phyloP scores from a whole-genome alignment of 2,797 vertebrate species.

The Gila robusta region DNA sequence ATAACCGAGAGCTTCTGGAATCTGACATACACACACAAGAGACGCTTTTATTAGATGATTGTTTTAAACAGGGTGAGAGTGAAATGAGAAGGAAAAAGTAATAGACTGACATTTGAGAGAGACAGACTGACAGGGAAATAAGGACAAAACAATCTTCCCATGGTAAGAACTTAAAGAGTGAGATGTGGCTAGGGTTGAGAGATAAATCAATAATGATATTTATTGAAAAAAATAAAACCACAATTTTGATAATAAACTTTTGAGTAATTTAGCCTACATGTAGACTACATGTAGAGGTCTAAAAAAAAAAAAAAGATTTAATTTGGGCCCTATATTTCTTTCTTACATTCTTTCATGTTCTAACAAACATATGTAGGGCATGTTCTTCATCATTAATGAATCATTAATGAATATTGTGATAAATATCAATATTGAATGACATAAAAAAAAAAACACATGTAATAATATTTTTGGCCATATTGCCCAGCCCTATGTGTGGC shows the following conservation, averaged over 20 bases:
- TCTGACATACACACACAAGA: conserved; percentile 78
- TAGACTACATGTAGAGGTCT: too few species aligned
- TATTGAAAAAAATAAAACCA: background rate
- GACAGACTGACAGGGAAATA: background rate
- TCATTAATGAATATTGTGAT: background rate
- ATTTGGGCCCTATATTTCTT: too few species aligned
- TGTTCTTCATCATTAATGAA: background rate
- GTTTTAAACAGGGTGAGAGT: conserved; percentile 4
- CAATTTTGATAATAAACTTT: too few species aligned
- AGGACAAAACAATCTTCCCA: background rate
- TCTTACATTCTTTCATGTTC: background rate
- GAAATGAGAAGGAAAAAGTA: background rate
- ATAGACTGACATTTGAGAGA: conserved; percentile 1
- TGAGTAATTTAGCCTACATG: background rate
- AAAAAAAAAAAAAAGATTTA: too few species aligned
- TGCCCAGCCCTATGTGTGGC: background rate
- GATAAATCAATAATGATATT: background rate
- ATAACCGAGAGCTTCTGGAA: conserved; percentile 95
- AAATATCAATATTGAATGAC: background rate
- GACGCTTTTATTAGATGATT: conserved; percentile 10
- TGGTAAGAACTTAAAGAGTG: background rate
- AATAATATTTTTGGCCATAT: background rate
- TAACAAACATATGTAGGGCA: background rate
- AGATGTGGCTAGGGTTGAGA: background rate
- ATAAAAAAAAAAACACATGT: background rate